Evolutionary conservation across 1,140 invertebrate genomes (phyloP).

Genomic region (Diuraphis noxia): DNA sequence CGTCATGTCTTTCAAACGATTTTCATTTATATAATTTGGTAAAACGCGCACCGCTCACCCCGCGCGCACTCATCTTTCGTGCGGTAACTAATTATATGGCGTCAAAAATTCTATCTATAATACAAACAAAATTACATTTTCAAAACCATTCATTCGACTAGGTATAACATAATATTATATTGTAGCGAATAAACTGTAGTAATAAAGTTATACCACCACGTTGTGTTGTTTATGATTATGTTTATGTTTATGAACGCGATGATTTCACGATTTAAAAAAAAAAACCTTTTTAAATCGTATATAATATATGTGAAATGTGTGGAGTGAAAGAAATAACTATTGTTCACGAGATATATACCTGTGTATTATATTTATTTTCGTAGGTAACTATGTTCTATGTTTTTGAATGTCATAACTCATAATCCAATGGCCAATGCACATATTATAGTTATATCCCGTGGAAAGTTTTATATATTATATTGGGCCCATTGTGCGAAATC

Average conservation of each 20-base stretch:
- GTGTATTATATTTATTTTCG: neutral
- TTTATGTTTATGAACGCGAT: too few species aligned
- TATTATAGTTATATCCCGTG: neutral
- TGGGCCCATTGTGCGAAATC: neutral
- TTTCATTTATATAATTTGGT: slow-evolving; percentile 3
- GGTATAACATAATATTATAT: neutral
- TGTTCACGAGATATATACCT: neutral
- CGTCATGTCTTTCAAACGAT: neutral
- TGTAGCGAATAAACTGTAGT: neutral
- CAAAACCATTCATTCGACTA: neutral
- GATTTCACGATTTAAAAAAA: slow-evolving; percentile 21
- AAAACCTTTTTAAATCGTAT: neutral
- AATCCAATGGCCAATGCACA: neutral
- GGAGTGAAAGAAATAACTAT: slow-evolving; percentile 21
- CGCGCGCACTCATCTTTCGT: neutral
- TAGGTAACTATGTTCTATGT: neutral
- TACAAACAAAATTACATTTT: neutral
- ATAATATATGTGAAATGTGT: neutral
- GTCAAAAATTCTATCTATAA: neutral
- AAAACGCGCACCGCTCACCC: neutral
- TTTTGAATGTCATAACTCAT: neutral
- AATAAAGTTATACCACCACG: neutral
- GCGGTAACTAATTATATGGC: neutral
- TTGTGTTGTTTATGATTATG: neutral
- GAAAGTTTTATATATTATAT: neutral